Percentiles rank a stretch among this genome's conserved stretches.
Evolutionary conservation across 1,140 invertebrate species (phyloP).

Genomic region (Diabrotica virgifera): DNA sequence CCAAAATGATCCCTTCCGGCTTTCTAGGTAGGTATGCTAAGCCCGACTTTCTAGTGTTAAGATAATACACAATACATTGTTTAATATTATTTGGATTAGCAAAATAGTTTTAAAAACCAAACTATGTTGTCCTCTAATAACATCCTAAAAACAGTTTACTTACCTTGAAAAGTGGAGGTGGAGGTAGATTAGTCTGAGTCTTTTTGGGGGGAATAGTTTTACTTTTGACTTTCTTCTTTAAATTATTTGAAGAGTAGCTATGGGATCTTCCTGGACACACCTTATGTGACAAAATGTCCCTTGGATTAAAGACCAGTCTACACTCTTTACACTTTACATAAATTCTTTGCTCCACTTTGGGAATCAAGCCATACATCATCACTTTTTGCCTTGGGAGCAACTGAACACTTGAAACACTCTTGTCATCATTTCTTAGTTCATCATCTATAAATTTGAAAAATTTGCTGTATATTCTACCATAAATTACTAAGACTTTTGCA

Average conservation of each 20-base stretch:
- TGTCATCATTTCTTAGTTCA: constrained; percentile 10
- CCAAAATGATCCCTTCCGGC: no score
- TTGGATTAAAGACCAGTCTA: constrained; percentile 36
- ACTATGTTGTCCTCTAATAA: no score
- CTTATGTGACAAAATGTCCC: constrained; percentile 32
- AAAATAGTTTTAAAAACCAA: no score
- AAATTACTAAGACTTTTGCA: not conserved
- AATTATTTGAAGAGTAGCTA: constrained; percentile 16
- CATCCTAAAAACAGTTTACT: not conserved
- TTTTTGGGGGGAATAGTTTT: constrained; percentile 33
- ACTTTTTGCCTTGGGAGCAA: constrained; percentile 35
- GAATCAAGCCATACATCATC: constrained; percentile 36
- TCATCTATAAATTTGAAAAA: constrained; percentile 1
- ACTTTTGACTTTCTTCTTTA: constrained; percentile 38
- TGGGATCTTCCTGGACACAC: constrained; percentile 30
- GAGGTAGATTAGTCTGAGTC: constrained; percentile 18
- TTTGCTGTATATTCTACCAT: not conserved
- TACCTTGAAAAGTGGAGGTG: constrained; percentile 26
- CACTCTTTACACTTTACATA: constrained; percentile 36
- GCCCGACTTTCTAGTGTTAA: no score
- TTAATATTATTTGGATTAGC: no score
- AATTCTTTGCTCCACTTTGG: constrained; percentile 37
- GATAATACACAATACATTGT: no score
- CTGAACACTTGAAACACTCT: constrained; percentile 28
- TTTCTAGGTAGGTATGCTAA: no score